Evolutionary conservation across 37 sponge, comb jelly and placozoan genomes (phyloP).

Genomic region (Hexactinellida sp.): DNA sequence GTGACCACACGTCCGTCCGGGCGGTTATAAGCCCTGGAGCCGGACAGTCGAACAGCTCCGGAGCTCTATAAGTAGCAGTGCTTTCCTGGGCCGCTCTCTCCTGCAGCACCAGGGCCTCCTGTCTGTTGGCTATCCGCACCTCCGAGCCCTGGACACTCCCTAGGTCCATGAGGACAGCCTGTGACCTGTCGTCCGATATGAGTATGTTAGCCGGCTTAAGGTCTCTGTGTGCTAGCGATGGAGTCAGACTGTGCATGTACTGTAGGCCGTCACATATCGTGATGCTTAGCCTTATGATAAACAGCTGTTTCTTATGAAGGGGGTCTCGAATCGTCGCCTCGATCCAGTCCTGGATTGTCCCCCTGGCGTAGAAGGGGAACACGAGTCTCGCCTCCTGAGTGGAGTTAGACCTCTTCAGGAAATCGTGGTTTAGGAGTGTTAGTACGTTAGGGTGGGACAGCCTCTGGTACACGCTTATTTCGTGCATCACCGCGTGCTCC

Average conservation of each 20-base stretch:
- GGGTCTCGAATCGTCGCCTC: not conserved
- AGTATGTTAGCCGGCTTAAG: slow-evolving; percentile 63
- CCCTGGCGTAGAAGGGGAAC: slow-evolving; percentile 67
- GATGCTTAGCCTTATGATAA: slow-evolving; percentile 36
- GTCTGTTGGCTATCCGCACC: slow-evolving; percentile 30
- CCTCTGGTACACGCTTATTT: slow-evolving; percentile 31
- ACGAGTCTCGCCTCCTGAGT: slow-evolving; percentile 39
- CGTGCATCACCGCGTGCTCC: slow-evolving; percentile 37
- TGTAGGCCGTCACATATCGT: slow-evolving; percentile 45
- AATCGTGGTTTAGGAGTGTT: not conserved
- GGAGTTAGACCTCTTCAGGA: not conserved
- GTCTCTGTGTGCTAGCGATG: slow-evolving; percentile 68
- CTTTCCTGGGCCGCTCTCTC: slow-evolving; percentile 67
- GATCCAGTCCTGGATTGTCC: slow-evolving; percentile 59
- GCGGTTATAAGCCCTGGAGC: slow-evolving; percentile 53
- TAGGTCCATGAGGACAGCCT: slow-evolving; percentile 67
- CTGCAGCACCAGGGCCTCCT: slow-evolving; percentile 76
- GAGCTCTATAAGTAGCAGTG: slow-evolving; percentile 65
- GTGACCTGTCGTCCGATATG: slow-evolving; percentile 33
- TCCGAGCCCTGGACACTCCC: slow-evolving; percentile 54
- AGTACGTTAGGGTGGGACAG: slow-evolving; percentile 15
- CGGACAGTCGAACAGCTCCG: slow-evolving; percentile 84
- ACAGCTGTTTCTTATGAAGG: slow-evolving; percentile 34
- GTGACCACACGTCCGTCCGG: slow-evolving; percentile 70
- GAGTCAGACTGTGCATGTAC: slow-evolving; percentile 43